Base-by-base conservation (phyloP, 2,888 invertebrate genomes). In the Heteropelma amictum region DNA sequence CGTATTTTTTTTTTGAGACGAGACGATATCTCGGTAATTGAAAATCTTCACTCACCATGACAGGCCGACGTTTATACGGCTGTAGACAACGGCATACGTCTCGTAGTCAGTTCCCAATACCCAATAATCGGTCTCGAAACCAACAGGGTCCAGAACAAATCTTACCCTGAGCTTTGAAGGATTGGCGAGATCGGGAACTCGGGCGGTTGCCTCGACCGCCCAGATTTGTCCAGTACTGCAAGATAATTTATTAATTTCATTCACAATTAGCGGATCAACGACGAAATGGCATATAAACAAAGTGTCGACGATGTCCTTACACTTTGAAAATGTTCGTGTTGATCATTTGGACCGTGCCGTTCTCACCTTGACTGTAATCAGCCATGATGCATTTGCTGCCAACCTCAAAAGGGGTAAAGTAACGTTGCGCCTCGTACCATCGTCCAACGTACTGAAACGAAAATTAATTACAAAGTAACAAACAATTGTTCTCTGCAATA, bases 391-490 rank as follows among this genome's bases (percentile, higher is more conserved):
- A 96, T 83, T 93, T 93, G 28, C 94, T 94, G 3, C 93, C 94
- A 6, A 94, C 87, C 87, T 95, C 93, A 85, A 94, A 95, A n/a
- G 94, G 83, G 40, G 93, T 93, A 82, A 95, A 94, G 87, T 95
- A 95, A 81, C 93, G 93, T 80, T 94, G 93, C 8, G 92, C 91
- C 87, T 95, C 95, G 84, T 93, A 95, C 95, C 95, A 96, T 81
- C 92, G 92, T 30, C 95, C 95, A 83, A 93, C 84, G 82, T 94
- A 95, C 94, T 94, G 90, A 58, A 90, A 90, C 67, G 7, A 58
- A 21, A 33, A 30, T 30, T 12, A n/a, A 10, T 3, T 0, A 33
- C 8, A 17, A 8, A 5, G 3, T 3, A 56, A 17, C 8, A n/a
- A 8, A 23, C 21, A 10, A 47, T 23, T n/a, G 1, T 23, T 23